Evolutionary conservation across 2,113 vertebrate genomes (phyloP), one percentile per base, ranked within the genome.

Genomic region (Smithornis capensis): DNA sequence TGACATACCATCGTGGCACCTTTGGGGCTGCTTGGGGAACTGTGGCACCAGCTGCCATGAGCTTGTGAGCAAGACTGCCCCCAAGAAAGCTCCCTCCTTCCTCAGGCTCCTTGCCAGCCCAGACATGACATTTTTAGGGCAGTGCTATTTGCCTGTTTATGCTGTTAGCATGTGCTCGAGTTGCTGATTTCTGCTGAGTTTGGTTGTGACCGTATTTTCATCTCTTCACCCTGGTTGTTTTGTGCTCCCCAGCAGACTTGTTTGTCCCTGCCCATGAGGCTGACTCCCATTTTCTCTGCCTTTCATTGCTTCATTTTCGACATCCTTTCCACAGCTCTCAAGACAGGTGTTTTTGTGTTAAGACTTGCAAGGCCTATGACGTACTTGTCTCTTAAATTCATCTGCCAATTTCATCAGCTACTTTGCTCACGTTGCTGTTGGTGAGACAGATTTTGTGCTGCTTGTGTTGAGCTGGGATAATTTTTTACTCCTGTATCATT

Each of bases 1-100:
- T 76, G 82, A 90, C 73, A 87, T 90, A 6, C 68, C 53, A 27
- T 10, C 0, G 0, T 0, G 24, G 82, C 57, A 83, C 68, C 27
- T 65, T 37, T 12, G 15, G 31, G 73, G 82, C 45, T 70, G 14
- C 22, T 27, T 10, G 42, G 38, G 57, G 67, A 87, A 74, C 63
- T 0, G 2, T 0, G 31, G 35, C 10, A 45, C 31, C 59, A 38
- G 82, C 77, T 83, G n/a, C 53, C 2, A 1, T 1, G 6, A n/a
- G 44, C 38, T n/a, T 62, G 62, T 27, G 57, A 83, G 85, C 40
- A 25, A 42, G 29, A 18, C 42, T 31, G 3, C 6, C 21, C 27
- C 7, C 29, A 27, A 9, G 45, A 70, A 75, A 80, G 9, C 33
- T 16, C 31, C 17, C 10, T 31, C 10, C 40, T 23, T 45, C 22